A percentile compares a stretch with the other conserved stretches of the same genome.
These are phyloP conservation scores for Anisognathus igniventris DNA, from an alignment of 2,797 vertebrate species.

Conservation along the genomic window DNA sequence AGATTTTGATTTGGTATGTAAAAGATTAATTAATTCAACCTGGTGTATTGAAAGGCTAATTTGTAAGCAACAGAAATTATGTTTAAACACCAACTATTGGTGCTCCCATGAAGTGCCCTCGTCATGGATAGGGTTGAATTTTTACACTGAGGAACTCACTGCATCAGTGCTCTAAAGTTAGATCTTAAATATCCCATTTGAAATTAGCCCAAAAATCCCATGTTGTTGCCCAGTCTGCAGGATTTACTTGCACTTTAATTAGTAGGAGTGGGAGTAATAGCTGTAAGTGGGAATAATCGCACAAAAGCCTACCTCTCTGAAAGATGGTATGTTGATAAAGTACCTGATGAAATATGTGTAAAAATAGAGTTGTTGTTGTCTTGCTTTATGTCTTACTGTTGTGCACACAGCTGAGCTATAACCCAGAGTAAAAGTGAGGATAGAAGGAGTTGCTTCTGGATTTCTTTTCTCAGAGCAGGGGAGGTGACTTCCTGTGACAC, in stretches of 20 bases:
- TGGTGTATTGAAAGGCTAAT: neutral
- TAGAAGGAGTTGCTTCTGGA: neutral
- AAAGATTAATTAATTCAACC: neutral
- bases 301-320: neutral
- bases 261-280: neutral
- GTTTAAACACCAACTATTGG: neutral
- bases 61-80: neutral
- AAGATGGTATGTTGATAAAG: neutral
- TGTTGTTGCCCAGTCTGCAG: neutral
- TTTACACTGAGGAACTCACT: neutral
- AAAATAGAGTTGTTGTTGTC: neutral
- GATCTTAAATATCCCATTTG: neutral
- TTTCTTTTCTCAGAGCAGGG: neutral
- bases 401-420: neutral
- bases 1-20: neutral
- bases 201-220: neutral
- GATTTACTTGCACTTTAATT: neutral
- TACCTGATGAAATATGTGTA: neutral
- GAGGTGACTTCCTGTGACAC: neutral
- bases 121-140: neutral
- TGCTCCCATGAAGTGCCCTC: neutral
- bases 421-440: neutral
- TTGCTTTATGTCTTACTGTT: neutral
- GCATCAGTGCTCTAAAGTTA: neutral
- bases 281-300: neutral